Conservation (phyloP, 2,888 invertebrate genomes). For the Thysanoteuthis rhombus region DNA sequence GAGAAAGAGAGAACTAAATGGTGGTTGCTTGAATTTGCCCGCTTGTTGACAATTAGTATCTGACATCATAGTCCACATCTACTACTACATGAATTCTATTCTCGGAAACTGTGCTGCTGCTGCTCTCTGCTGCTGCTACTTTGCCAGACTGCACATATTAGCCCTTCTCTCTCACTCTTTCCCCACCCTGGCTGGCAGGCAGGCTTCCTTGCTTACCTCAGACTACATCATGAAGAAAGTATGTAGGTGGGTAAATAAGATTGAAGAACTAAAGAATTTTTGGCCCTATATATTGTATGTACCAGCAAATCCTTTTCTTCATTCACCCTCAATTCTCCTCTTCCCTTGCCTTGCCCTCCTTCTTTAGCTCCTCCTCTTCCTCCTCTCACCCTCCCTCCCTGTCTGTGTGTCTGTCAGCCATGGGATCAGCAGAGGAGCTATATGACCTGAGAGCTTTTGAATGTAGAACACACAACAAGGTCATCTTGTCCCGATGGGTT, state of each 20-base stretch:
- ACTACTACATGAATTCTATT: slow-evolving; percentile 12
- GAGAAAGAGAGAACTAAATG: neutral
- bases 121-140: neutral
- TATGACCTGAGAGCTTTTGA: slow-evolving; percentile 12
- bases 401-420: neutral
- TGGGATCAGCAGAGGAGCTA: neutral
- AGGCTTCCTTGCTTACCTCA: slow-evolving; percentile 12
- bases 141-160: too few relatives aligned
- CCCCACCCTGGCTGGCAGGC: neutral
- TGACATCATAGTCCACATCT: slow-evolving; percentile 12
- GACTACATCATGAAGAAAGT: slow-evolving; percentile 12
- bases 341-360: neutral
- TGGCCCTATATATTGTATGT: slow-evolving; percentile 12
- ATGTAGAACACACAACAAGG: slow-evolving; percentile 12
- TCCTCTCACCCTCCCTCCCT: neutral
- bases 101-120: neutral
- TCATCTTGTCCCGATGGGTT: slow-evolving; percentile 12
- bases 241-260: neutral
- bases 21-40: neutral
- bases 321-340: neutral
- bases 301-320: slow-evolving; percentile 12
- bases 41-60: neutral
- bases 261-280: slow-evolving; percentile 12
- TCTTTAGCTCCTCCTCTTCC: neutral
- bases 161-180: neutral